Evolutionary conservation across 1,140 invertebrate genomes (phyloP), one percentile per base, ranked within the genome.

Genomic region (Babylonia areolata): DNA sequence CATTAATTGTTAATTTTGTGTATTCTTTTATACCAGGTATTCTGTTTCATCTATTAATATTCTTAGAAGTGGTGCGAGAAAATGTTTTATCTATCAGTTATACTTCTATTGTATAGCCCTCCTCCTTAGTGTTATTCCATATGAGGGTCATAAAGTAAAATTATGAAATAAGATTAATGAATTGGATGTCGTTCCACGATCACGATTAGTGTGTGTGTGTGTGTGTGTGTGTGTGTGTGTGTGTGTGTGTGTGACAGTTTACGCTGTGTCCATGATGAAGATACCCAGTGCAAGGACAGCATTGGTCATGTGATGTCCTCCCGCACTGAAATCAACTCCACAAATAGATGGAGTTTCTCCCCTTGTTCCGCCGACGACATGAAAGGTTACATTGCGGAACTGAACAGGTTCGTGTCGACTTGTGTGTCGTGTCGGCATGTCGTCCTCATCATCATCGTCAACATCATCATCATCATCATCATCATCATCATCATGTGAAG

Each of bases 261-360:
- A 23, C 81, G 86, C 69, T 33, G 40, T 79, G 75, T 84, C 33
- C 86, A 87, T 42, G 86, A 87, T 73, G 86, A 81, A n/a, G 86
- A 87, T n/a, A 83, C 58, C 39, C 84, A 80, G 51, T 87, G 86
- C 42, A n/a, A 58, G 3, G 75, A 79, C 71, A 84, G 20, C 28
- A 28, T 33, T 0, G 86, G 86, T n/a, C 78, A 78, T 35, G 64
- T 87, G 17, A 87, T 87, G 86, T 73, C 86, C 3, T 37, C 54
- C 28, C 46, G 81, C 46, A 81, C 81, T 20, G 81, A 87, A 33
- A 69, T 87, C 42, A 87, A 87, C 86, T 82, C 86, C 64, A 87
- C 86, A 20, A 28, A 84, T 51, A 39, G 86, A 31, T 87, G 86
- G 86, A 73, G 51, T 54, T 87, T 87, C 81, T 84, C 81, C 35